Conservation (phyloP, 2,113 vertebrate species). For the Isichthys henryi region DNA sequence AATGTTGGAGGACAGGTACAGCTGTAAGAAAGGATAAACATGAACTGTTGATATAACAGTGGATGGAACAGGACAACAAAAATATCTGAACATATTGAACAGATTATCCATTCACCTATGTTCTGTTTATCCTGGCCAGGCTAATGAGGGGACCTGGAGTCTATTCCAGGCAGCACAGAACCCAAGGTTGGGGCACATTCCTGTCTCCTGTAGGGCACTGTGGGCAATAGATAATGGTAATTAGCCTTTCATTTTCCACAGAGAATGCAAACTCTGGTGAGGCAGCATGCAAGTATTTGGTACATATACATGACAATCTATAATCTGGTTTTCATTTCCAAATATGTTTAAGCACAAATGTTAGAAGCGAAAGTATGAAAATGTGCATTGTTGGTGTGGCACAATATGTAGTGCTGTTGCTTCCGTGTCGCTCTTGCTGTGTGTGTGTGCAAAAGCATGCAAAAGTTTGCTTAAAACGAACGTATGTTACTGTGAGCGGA, state of each 20-base stretch:
- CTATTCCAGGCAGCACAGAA: background rate
- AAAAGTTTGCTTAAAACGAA: background rate
- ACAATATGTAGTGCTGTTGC: background rate
- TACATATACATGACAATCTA: background rate
- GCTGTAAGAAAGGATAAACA: constrained; percentile 26
- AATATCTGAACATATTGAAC: background rate
- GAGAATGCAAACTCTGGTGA: background rate
- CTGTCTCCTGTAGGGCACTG: background rate
- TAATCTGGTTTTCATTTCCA: background rate
- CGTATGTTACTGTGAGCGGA: background rate
- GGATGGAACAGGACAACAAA: background rate
- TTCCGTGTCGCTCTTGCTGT: background rate
- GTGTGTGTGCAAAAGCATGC: background rate
- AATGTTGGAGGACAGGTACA: constrained; percentile 74
- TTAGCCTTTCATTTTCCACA: background rate
- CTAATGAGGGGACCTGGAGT: background rate
- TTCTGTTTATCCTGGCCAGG: background rate
- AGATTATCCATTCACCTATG: background rate
- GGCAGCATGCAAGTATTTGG: background rate
- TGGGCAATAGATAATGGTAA: background rate
- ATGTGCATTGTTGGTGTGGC: background rate
- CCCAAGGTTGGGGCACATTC: background rate
- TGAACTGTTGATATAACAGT: background rate
- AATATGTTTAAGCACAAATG: background rate
- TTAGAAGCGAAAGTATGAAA: background rate